Base-by-base conservation (phyloP, 2,797 vertebrate genomes). In the Ficedula albicollis region DNA sequence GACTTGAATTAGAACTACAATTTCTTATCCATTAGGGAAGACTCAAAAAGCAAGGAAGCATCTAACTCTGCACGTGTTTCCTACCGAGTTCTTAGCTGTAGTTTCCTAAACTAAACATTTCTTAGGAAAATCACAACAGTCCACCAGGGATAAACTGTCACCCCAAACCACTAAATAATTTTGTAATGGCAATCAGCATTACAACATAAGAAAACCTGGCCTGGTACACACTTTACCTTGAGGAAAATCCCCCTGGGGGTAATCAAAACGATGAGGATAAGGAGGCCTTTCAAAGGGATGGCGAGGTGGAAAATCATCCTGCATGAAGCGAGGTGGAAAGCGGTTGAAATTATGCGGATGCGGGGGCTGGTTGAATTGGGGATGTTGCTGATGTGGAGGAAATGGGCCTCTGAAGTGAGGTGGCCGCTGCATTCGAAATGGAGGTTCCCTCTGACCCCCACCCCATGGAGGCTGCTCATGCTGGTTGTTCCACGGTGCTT, bases 241-340 rank as follows among this genome's bases (percentile, higher is more conserved):
- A 1, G 99, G 99, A 86, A 98, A 99, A 58, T 99, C 99, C 64
- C 99, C 99, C 95, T 99, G 99, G 11, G 99, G 98, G 73, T 99
- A 99, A 97, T 99, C 99, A 51, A 99, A 99, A 58, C 98, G 98
- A 93, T 99, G 99, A 4, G 99, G 99, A 94, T 99, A 99, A 1
- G 99, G 99, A 1, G 99, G 99, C 76, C 99, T 97, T 95, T 99
- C 99, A 19, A 99, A 99, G 94, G 99, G 99, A 97, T 99, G 99
- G 63, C 99, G 98, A 2, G 99, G 99, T 34, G 99, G 99, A 69
- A 99, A 99, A 69, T 99, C 99, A 1, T 99, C 99, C 97, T 99
- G 99, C 98, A 99, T 99, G 96, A 99, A 99, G 82, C 99, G 99
- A 13, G 99, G 99, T 1, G 99, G 99, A 95, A 99, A 99, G 92